Base-by-base conservation (phyloP, 1,140 invertebrate genomes). In the Hestina assimilis region DNA sequence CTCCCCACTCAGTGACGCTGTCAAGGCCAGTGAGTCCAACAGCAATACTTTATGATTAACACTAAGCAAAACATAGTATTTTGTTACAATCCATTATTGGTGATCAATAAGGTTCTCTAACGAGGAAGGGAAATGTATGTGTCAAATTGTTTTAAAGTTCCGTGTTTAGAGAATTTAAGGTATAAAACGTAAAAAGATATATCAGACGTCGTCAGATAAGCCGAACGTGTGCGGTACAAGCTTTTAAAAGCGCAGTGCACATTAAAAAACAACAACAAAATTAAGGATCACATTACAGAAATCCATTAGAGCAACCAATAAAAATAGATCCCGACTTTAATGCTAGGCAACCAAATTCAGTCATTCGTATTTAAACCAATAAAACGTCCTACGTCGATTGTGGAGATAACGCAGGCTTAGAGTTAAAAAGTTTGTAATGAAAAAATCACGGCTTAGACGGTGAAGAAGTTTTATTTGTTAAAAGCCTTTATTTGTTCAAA, bases 231-330 rank as follows among this genome's bases (percentile, higher is more conserved):
- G 69, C 71, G 69, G 67, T 79, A 79, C 74, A 75, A 52, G 67
- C 56, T 55, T 72, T 69, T 75, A 72, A 79, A 73, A 79, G 70
- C 69, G 45, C 53, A 65, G 55, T 60, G 46, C 43, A 56, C 56
- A 51, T 68, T 70, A 77, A 81, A 83, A 83, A 82, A 75, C 61
- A 72, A 75, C 64, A 75, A 57, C 66, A 52, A 82, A 80, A 70
- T 77, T 68, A 78, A 78, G 75, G 82, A 84, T 87, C 82, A 72
- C 76, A 81, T 87, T 85, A 85, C 83, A 69, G 70, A 87, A 87
- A 80, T 83, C 82, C 83, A 87, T 87, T 87, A 87, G 77, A 61
- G 70, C 46, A 55, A 69, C 63, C 71, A 79, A 85, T 87, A 87
- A 83, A 87, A 87, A 87, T 87, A 87, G 80, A 85, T 63, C 58